Percentiles rank a stretch among this genome's conserved stretches.
Evolutionary conservation across 1,140 invertebrate species (phyloP).

Genomic region (Leucophenga varia): DNA sequence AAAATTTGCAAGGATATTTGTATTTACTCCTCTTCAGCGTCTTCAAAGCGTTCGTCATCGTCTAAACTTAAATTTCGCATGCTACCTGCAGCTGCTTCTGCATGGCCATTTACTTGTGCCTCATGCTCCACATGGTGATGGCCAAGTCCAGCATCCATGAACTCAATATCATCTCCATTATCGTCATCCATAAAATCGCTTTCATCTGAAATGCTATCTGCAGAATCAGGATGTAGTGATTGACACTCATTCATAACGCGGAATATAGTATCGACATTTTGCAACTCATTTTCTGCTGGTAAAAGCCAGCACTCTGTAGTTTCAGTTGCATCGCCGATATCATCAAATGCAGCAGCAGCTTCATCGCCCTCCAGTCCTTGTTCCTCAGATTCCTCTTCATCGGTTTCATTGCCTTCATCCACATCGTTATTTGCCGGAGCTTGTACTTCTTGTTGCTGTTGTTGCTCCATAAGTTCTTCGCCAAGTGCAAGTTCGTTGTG

Average conservation of each 20-base stretch:
- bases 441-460: no score
- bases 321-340: slow-evolving; percentile 40
- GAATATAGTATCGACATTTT: slow-evolving; percentile 47
- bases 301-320: slow-evolving; percentile 51
- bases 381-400: slow-evolving; percentile 19
- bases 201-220: slow-evolving; percentile 48
- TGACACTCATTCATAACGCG: slow-evolving; percentile 50
- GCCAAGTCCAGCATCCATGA: slow-evolving; percentile 18
- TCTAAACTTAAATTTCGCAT: slow-evolving; percentile 46
- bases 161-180: slow-evolving; percentile 26
- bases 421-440: slow-evolving; percentile 21
- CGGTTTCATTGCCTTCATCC: slow-evolving; percentile 36
- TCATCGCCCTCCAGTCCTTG: slow-evolving; percentile 32
- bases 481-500: slow-evolving; percentile 20
- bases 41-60: slow-evolving; percentile 47
- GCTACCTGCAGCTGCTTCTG: slow-evolving; percentile 19
- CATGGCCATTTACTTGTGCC: slow-evolving; percentile 16
- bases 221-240: slow-evolving; percentile 48
- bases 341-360: slow-evolving; percentile 26
- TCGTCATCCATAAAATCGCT: slow-evolving; percentile 37
- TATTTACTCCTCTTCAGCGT: slow-evolving; percentile 36
- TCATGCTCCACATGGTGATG: slow-evolving; percentile 41
- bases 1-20: no score
- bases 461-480: slow-evolving; percentile 14
- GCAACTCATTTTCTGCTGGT: slow-evolving; percentile 35